These are phyloP conservation scores for Paralichthys olivaceus DNA, from an alignment of 2,113 vertebrate species.

Conservation along the genomic window DNA sequence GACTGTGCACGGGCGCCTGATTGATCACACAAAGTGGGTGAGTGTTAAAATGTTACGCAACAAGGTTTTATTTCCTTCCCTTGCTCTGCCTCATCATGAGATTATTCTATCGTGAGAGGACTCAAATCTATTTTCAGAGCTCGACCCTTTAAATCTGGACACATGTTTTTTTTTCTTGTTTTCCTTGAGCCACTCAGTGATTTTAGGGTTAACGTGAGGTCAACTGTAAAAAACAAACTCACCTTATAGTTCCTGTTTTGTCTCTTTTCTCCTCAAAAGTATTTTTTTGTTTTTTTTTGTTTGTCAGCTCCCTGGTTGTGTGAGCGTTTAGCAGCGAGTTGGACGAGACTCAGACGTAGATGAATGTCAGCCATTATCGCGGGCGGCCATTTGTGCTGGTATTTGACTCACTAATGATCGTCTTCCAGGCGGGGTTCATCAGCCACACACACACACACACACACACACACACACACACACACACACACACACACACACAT, in stretches of 20 bases:
- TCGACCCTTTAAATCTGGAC: neutral
- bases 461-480: slow-evolving; percentile 24
- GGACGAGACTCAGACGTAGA: slow-evolving; percentile 76
- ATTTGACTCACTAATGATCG: slow-evolving; percentile 79
- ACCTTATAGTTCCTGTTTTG: neutral
- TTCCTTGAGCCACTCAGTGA: too few species aligned
- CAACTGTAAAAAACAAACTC: too few species aligned
- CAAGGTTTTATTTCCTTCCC: slow-evolving; percentile 53
- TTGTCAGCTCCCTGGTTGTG: slow-evolving; percentile 37
- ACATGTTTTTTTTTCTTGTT: too few species aligned
- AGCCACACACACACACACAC: slow-evolving; percentile 26
- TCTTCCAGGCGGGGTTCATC: slow-evolving; percentile 73
- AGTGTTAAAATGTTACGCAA: slow-evolving; percentile 78
- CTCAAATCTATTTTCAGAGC: slow-evolving; percentile 22
- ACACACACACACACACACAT: slow-evolving; percentile 23
- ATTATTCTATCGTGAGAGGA: slow-evolving; percentile 11
- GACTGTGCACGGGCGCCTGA: slow-evolving; percentile 63
- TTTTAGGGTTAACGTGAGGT: too few species aligned
- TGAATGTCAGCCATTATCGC: slow-evolving; percentile 80
- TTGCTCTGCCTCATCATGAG: slow-evolving; percentile 38
- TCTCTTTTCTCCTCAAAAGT: slow-evolving; percentile 18
- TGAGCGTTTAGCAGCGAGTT: slow-evolving; percentile 66
- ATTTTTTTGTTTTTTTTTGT: neutral
- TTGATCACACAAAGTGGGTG: slow-evolving; percentile 74
- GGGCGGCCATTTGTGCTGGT: slow-evolving; percentile 76